Base-by-base conservation (phyloP, 30 jellyfish, hydroid and myxozoan species). In the Turritopsis rubra region DNA sequence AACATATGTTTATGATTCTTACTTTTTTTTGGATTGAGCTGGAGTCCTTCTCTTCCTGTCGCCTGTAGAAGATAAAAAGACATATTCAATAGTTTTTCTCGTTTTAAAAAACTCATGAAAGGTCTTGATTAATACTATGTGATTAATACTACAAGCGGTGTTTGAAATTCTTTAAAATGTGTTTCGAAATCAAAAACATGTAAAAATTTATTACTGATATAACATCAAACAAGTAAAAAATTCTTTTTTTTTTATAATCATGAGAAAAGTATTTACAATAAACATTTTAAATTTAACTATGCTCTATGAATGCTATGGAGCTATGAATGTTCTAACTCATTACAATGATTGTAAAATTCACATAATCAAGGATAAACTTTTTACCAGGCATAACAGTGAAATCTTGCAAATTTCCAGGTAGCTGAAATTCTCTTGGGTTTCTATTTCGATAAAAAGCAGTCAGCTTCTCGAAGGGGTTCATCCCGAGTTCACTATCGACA, bases 361-460 rank as follows among this genome's bases (percentile, higher is more conserved):
- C n/a, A n/a, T 0, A 18, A 30, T 18, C n/a, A n/a, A 68, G 16
- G 16, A 22, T 8, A 5, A 68, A 1, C 77, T 9, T 28, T 7
- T 23, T 71, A 92, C 98, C 99, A 24, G 99, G 96, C 88, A 94
- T 90, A 8, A 94, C 92, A 22, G 96, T 85, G 85, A 94, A 94
- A 53, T 89, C 91, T 94, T 94, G 96, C 75, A 89, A 77, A 65
- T 86, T 93, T 24, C 52, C 24, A 1, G 99, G 99, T 13, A 94
- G 90, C 75, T 76, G 86, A 80, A 94, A 94, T 84, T 94, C 99
- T 80, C 54, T 86, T 75, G 99, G 99, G 66, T 94, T 94, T 75
- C 84, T 94, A 73, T 89, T 89, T 68, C 83, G 90, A 82, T 75
- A 84, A 26, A 82, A 52, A 68, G 96, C 89, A 19, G 97, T 79